Evolutionary conservation across 2,113 vertebrate genomes (phyloP), one percentile per base, ranked within the genome.

Genomic region (Leptosomus discolor): DNA sequence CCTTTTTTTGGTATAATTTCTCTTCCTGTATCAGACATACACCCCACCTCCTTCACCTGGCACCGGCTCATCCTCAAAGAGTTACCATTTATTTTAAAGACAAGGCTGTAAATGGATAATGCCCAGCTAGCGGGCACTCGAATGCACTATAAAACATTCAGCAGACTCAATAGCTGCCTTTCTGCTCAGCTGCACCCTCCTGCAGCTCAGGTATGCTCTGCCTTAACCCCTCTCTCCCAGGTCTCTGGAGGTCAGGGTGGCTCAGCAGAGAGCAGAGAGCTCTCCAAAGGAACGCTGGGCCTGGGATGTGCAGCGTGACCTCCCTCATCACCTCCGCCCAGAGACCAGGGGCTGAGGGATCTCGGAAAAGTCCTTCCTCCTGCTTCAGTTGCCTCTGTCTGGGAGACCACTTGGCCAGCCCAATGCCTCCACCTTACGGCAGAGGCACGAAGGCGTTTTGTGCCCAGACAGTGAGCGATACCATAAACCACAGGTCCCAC

Each of bases 111-210:
- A 94, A 92, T 54, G 51, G 74, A 41, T 90, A 92, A 77, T 65
- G 24, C 23, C 53, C 67, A 57, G 78, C 65, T 32, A 88, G 65
- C 18, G 9, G 70, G n/a, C 60, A 26, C 57, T 80, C 57, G 54
- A 92, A 61, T 61, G 41, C 29, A 29, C 58, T 69, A 80, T 88
- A 93, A 94, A 96, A 93, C 50, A 83, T 92, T 80, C 87, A 94
- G 70, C 61, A 88, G 53, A 23, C 23, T 94, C 82, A 79, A 57
- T 8, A 82, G 85, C 70, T 92, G 85, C 70, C 48, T 88, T 82
- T 89, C 70, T 79, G 50, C 39, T 85, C 81, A 46, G 53, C 51
- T 79, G 45, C 69, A 63, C 21, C 26, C 51, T 81, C 64, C 68
- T 4, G 5, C 39, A 64, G 30, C 39, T 77, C 23, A 39, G 53